A percentile compares a stretch with the other conserved stretches of the same genome.
Evolutionary conservation across 2,888 invertebrate species (phyloP).

Genomic region (Rhagophthalmus giganteus): DNA sequence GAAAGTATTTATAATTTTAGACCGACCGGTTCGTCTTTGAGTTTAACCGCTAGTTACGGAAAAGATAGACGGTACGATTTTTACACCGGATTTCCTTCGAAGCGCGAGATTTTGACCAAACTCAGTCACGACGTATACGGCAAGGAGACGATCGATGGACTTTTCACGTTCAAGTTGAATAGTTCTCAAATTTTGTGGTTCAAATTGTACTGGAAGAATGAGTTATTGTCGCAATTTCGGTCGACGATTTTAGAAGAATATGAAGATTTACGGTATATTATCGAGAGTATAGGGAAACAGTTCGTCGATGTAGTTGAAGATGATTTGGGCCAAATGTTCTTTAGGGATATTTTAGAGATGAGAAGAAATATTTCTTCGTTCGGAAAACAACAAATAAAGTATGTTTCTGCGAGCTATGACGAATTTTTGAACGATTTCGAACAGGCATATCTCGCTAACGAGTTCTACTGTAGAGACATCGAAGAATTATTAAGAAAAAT

Average conservation of each 20-base stretch:
- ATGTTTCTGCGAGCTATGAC: conserved; percentile 55
- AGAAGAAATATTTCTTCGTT: conserved; percentile 13
- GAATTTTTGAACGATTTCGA: conserved; percentile 53
- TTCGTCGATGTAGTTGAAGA: conserved; percentile 37
- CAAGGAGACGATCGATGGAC: conserved; percentile 30
- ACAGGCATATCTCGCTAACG: conserved; percentile 55
- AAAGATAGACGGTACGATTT: conserved; percentile 32
- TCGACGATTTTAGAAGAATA: conserved; percentile 36
- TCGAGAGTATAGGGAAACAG: conserved; percentile 36
- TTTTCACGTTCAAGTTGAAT: conserved; percentile 34
- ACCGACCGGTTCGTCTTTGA: conserved; percentile 32
- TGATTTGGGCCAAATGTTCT: conserved; percentile 33
- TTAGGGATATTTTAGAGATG: conserved; percentile 20
- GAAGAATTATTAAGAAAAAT: conserved; percentile 1
- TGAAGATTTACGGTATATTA: conserved; percentile 34
- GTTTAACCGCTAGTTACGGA: conserved; percentile 33
- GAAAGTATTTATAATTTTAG: conserved; percentile 34
- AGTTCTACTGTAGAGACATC: conserved; percentile 57
- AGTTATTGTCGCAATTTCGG: conserved; percentile 30
- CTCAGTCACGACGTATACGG: conserved; percentile 34
- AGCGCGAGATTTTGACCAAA: conserved; percentile 34
- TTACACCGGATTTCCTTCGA: conserved; percentile 36
- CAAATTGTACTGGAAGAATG: conserved; percentile 33
- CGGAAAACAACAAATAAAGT: conserved; percentile 55
- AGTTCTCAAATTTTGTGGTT: conserved; percentile 37